Percentiles rank a stretch among this genome's conserved stretches.
Evolutionary conservation across 2,113 vertebrate species (phyloP).

Genomic region (Taurulus bubalis): DNA sequence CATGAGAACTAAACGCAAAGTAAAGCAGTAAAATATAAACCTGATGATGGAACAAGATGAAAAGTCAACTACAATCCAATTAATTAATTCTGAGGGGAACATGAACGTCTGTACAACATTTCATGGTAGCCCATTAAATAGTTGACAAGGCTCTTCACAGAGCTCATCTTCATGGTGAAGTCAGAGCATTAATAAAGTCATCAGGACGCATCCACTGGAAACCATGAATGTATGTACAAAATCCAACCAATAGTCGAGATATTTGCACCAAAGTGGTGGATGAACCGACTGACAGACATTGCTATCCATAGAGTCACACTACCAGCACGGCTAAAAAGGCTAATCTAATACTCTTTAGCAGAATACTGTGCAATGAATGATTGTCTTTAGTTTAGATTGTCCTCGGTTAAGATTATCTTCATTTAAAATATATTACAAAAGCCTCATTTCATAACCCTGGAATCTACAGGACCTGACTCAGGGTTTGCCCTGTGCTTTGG

Average conservation of each 20-base stretch:
- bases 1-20: neutral
- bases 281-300: neutral
- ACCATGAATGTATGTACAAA: neutral
- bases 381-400: neutral
- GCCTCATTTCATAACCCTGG: constrained; percentile 11
- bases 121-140: neutral
- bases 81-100: neutral
- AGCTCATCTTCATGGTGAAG: neutral
- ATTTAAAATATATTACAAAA: neutral
- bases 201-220: neutral
- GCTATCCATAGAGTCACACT: neutral
- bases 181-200: neutral
- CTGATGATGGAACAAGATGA: neutral
- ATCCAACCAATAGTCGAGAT: neutral
- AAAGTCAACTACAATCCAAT: neutral
- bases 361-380: neutral
- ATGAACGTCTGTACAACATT: neutral
- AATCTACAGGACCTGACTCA: constrained; percentile 11
- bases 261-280: neutral
- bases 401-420: neutral
- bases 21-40: neutral
- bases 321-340: neutral
- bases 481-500: neutral
- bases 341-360: neutral
- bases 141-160: neutral